These are phyloP conservation scores for Diachrysia chrysitis DNA, from an alignment of 2,888 invertebrate genomes.

Conservation along the genomic window DNA sequence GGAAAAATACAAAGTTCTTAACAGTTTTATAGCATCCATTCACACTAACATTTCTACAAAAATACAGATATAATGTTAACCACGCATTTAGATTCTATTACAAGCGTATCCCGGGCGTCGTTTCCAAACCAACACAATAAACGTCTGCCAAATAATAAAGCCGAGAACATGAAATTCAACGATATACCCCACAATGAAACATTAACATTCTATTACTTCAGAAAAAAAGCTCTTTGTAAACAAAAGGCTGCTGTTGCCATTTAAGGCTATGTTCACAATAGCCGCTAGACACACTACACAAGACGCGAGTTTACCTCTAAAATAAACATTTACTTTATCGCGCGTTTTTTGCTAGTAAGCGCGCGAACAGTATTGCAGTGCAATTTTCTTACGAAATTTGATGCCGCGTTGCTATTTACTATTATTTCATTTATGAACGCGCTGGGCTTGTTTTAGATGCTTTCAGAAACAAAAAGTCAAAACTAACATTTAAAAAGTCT, in stretches of 20 bases:
- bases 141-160: slow-evolving; percentile 40
- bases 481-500: too few species aligned
- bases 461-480: too few species aligned
- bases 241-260: slow-evolving; percentile 42
- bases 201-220: slow-evolving; percentile 56
- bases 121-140: slow-evolving; percentile 29
- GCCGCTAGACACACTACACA: background rate
- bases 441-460: too few species aligned
- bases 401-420: background rate
- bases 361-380: background rate
- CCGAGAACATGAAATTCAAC: slow-evolving; percentile 49
- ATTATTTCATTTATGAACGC: background rate
- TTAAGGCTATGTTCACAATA: slow-evolving; percentile 23
- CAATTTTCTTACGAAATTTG: background rate
- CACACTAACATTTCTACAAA: slow-evolving; percentile 11
- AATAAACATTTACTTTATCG: background rate
- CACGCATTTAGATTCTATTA: slow-evolving; percentile 35
- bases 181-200: slow-evolving; percentile 37
- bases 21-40: background rate
- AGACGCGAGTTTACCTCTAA: background rate
- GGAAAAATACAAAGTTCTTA: background rate
- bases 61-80: slow-evolving; percentile 18
- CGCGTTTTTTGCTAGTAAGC: background rate
- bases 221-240: slow-evolving; percentile 57
- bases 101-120: slow-evolving; percentile 30